Conservation (phyloP, 2,797 vertebrate genomes). For the Allobates femoralis region DNA sequence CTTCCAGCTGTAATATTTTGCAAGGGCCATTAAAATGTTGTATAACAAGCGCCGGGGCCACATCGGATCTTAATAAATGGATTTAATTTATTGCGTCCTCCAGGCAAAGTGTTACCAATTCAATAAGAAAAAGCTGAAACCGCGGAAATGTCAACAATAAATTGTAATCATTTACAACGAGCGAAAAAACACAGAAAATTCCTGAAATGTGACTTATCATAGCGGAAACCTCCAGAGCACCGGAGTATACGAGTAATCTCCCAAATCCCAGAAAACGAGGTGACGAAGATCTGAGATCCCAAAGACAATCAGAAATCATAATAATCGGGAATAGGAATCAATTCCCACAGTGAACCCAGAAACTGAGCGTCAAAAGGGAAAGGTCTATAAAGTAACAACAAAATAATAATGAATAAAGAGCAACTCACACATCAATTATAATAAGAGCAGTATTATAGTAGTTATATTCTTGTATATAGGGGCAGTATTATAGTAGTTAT, state of each 20-base stretch:
- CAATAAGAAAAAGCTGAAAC: slow-evolving; percentile 36
- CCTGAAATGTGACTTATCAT: background rate
- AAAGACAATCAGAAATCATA: too few relatives aligned
- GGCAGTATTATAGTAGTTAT: slow-evolving; percentile 21
- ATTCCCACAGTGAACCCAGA: background rate
- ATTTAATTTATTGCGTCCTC: slow-evolving; percentile 46
- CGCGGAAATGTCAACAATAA: slow-evolving; percentile 54
- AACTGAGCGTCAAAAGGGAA: background rate
- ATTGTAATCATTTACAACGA: slow-evolving; percentile 49
- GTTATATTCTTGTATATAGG: slow-evolving; percentile 7
- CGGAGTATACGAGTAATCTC: background rate
- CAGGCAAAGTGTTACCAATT: slow-evolving; percentile 21
- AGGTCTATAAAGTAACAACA: background rate
- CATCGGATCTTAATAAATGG: slow-evolving; percentile 35
- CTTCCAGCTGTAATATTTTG: background rate
- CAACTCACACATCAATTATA: too few relatives aligned
- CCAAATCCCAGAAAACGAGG: background rate
- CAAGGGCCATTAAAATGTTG: background rate
- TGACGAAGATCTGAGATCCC: background rate
- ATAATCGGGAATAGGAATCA: background rate
- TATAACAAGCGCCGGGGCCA: background rate
- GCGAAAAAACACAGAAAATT: background rate
- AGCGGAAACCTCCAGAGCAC: background rate
- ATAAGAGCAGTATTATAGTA: slow-evolving; percentile 15
- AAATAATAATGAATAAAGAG: background rate